phyloP scores from a whole-genome alignment of 2,797 vertebrate species.

The Okamejei kenojei region DNA sequence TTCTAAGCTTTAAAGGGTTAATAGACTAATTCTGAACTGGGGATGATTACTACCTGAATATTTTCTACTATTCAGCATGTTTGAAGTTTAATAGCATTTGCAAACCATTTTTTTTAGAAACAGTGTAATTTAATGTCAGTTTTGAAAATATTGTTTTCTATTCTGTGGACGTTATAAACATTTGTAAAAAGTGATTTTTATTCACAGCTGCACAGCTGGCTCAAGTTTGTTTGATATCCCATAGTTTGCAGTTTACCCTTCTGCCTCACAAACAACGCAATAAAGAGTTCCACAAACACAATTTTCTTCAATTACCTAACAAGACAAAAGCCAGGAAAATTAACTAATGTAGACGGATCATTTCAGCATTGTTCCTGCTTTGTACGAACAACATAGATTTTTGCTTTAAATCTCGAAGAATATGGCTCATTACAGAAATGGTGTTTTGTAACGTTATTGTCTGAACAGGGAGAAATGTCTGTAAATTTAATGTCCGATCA shows the following conservation, averaged over 20 bases:
- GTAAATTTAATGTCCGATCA: not conserved
- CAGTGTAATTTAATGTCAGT: not conserved
- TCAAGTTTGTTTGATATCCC: not conserved
- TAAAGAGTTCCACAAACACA: conserved; percentile 52
- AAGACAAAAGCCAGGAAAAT: not conserved
- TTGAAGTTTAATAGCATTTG: not conserved
- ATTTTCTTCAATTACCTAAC: conserved; percentile 52
- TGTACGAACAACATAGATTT: not conserved
- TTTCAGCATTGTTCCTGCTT: not conserved
- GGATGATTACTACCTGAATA: not conserved
- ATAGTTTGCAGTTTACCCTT: not conserved
- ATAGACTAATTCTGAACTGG: not conserved
- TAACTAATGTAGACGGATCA: not conserved
- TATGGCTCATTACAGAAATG: not conserved
- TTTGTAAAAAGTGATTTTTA: no score
- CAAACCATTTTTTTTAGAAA: not conserved
- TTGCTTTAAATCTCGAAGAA: not conserved
- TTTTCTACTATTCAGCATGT: not conserved
- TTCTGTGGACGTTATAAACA: not conserved
- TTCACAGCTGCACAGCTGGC: not conserved
- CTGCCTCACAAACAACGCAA: conserved; percentile 28
- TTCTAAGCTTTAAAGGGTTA: not conserved
- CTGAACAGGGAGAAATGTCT: not conserved
- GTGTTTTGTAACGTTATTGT: not conserved
- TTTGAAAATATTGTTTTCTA: not conserved